Percentiles rank a stretch among this genome's conserved stretches.
Evolutionary conservation across 1,140 invertebrate species (phyloP).

Genomic region (Subanguina moxae): DNA sequence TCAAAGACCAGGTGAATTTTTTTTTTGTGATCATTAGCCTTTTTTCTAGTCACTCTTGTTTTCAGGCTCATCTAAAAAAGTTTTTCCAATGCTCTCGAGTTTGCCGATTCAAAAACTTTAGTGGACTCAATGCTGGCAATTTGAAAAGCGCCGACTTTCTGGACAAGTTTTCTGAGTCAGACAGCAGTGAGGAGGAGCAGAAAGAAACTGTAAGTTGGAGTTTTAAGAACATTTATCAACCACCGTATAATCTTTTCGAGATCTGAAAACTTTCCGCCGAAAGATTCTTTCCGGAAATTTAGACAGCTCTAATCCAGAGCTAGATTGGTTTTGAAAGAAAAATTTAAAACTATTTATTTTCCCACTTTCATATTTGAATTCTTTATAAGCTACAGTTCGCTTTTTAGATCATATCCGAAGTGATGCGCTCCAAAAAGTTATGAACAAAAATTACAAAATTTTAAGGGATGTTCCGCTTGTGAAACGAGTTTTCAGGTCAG

Average conservation of each 20-base stretch:
- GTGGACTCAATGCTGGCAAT: neutral
- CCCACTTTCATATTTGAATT: no score
- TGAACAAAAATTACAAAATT: no score
- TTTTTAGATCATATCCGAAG: no score
- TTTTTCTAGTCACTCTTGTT: neutral
- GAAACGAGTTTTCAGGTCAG: constrained; percentile 3
- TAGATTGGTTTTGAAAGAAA: no score
- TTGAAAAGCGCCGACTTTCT: neutral
- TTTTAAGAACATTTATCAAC: constrained; percentile 9
- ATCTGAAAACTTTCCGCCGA: neutral
- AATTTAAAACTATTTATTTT: no score
- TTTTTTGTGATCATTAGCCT: neutral
- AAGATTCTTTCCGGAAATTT: neutral
- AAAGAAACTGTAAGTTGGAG: neutral
- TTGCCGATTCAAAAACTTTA: neutral
- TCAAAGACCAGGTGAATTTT: neutral
- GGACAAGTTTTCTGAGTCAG: neutral
- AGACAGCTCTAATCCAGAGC: no score
- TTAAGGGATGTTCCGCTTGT: no score
- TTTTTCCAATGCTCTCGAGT: neutral
- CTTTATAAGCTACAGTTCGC: no score
- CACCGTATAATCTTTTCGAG: no score
- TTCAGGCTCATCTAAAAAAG: neutral
- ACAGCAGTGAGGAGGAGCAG: constrained; percentile 14
- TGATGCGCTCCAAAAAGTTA: no score